A percentile compares a stretch with the other conserved stretches of the same genome.
These are phyloP conservation scores for Melipona beecheii DNA, from an alignment of 2,888 invertebrate genomes.

Conservation along the genomic window DNA sequence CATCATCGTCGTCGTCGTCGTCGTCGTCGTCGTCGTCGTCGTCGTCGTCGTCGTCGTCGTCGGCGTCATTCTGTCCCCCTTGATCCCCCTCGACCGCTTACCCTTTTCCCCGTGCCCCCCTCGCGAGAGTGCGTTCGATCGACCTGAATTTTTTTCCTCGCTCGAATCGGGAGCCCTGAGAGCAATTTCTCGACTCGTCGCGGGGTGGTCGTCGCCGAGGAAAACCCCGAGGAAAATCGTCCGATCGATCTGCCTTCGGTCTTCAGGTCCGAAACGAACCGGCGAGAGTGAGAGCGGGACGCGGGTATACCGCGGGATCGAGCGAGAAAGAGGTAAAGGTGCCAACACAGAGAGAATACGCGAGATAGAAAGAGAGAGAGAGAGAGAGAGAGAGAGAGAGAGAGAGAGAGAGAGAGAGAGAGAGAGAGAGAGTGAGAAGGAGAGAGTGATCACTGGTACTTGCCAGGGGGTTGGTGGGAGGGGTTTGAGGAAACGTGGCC, in stretches of 20 bases:
- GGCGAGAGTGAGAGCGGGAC: slow-evolving; percentile 51
- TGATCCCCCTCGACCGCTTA: slow-evolving; percentile 38
- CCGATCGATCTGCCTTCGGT: slow-evolving; percentile 84
- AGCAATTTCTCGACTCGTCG: slow-evolving; percentile 80
- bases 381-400: slow-evolving; percentile 36
- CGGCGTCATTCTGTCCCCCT: slow-evolving; percentile 5
- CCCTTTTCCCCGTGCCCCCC: slow-evolving; percentile 59
- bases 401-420: slow-evolving; percentile 33
- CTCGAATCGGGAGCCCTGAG: slow-evolving; percentile 75
- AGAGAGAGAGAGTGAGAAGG: slow-evolving; percentile 33
- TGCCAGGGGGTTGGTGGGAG: slow-evolving; percentile 44
- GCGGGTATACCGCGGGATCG: slow-evolving; percentile 25
- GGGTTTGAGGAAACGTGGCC: slow-evolving; percentile 51
- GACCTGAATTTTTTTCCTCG: slow-evolving; percentile 75
- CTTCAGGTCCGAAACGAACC: slow-evolving; percentile 82
- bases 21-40: not conserved
- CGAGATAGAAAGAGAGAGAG: slow-evolving; percentile 29
- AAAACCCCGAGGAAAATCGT: slow-evolving; percentile 83
- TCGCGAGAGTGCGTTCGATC: slow-evolving; percentile 74
- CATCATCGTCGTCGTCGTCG: slow-evolving; percentile 18
- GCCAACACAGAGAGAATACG: slow-evolving; percentile 44
- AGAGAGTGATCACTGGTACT: slow-evolving; percentile 56
- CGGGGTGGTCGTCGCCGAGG: slow-evolving; percentile 82
- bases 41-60: not conserved
- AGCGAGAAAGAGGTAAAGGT: slow-evolving; percentile 40